Evolutionary conservation across 2,113 vertebrate species (phyloP), one percentile per base, ranked within the genome.

Genomic region (Meleagris gallopavo): DNA sequence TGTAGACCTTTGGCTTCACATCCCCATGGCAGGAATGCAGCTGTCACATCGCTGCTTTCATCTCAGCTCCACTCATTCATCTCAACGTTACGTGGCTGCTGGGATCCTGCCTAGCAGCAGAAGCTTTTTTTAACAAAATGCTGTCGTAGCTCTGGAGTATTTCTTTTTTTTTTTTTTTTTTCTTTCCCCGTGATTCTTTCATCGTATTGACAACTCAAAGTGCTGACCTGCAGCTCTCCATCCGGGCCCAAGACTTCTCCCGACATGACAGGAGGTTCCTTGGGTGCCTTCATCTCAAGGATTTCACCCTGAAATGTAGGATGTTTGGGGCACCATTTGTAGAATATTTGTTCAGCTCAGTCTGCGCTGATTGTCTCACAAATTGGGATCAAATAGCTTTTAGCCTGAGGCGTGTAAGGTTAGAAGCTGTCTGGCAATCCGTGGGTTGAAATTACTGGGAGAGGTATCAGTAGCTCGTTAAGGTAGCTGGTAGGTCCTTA

Each of bases 281-380:
- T 21, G 6, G 8, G 8, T 11, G 8, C 10, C 5, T 36, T 45
- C 48, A 34, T 20, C 48, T 25, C 0, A 0, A 58, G n/a, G 55
- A 52, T 0, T 2, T 29, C n/a, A 16, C 36, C 11, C 16, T 36
- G 10, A 64, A 54, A 74, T 34, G 9, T 38, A 15, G 69, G n/a
- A 22, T 61, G 21, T 61, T 32, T 50, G 58, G 18, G 38, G 12
- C 27, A 3, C 27, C 16, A 1, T 54, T 54, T 54, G 52, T 29
- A 30, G 27, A 29, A 29, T 54, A 54, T 24, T 10, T 38, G 22
- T 48, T 80, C 41, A 5, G 9, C 43, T 58, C 24, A 10, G 29
- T 18, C 52, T 34, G 13, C 1, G 1, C 54, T 16, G 18, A 11
- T 25, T 21, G 50, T 19, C 58, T 34, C 40, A 40, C 11, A 34